phyloP scores from a whole-genome alignment of 1,140 invertebrate species.

The Drosophila yakuba region DNA sequence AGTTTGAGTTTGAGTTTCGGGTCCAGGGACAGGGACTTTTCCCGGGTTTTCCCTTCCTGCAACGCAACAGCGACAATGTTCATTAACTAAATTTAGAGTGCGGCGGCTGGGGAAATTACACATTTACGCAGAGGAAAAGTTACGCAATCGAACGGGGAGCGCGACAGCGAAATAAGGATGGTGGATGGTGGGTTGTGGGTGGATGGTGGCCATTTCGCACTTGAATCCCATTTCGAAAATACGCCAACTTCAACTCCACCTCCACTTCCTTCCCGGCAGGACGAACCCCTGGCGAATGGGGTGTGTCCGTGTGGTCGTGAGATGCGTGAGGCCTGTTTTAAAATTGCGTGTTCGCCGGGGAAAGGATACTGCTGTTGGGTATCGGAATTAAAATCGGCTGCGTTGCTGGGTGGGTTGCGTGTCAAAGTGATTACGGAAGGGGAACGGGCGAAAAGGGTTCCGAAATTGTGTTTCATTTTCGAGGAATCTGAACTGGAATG shows the following conservation, averaged over 20 bases:
- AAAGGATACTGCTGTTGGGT: slow-evolving; percentile 15
- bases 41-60: slow-evolving; percentile 36
- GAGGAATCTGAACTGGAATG: slow-evolving; percentile 71
- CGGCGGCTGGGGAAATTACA: slow-evolving; percentile 76
- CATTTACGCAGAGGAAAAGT: slow-evolving; percentile 68
- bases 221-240: slow-evolving; percentile 19
- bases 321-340: slow-evolving; percentile 76
- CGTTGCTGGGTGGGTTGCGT: slow-evolving; percentile 53
- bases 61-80: slow-evolving; percentile 50
- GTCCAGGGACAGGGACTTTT: slow-evolving; percentile 18
- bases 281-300: slow-evolving; percentile 30
- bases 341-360: slow-evolving; percentile 67
- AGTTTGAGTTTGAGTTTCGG: slow-evolving; percentile 2
- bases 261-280: not conserved
- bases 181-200: not conserved
- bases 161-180: slow-evolving; percentile 64
- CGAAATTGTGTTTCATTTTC: slow-evolving; percentile 74
- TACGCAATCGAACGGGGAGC: slow-evolving; percentile 71
- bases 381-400: slow-evolving; percentile 33
- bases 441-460: slow-evolving; percentile 37
- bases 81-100: slow-evolving; percentile 83
- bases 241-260: not conserved
- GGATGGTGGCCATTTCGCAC: slow-evolving; percentile 63
- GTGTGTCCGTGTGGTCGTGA: slow-evolving; percentile 51
- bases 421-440: slow-evolving; percentile 63